Evolutionary conservation across 1,140 invertebrate genomes (phyloP), one percentile per base, ranked within the genome.

Genomic region (Bicyclus anynana): DNA sequence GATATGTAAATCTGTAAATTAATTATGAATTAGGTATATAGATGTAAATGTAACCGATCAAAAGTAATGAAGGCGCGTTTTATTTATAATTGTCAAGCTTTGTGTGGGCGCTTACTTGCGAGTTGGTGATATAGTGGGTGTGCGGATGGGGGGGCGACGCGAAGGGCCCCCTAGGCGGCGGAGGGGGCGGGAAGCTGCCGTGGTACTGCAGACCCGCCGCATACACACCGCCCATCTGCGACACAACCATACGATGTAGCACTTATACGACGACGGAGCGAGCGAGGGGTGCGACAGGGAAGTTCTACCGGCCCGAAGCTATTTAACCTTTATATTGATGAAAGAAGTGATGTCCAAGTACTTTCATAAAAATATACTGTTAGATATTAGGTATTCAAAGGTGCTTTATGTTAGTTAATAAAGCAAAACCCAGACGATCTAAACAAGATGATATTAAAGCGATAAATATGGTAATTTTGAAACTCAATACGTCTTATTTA

Each of bases 191-290:
- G 67, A 76, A 80, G 48, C 67, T 67, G 16, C 74, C 75, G 70
- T 74, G 69, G 62, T 80, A 82, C 69, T 72, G 77, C 59, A 84
- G 69, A 9, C 77, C 79, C 48, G 42, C 48, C 26, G 80, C 74
- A 74, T 84, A 84, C 73, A 84, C 74, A n/a, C 77, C 77, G 65
- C 78, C 80, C 83, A 86, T 82, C 81, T 86, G 62, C 18, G 26
- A 40, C 13, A 44, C 47, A 26, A 51, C 48, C 2, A 2, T 2
- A 16, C 21, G 14, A n/a, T 47, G 12, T 26, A 27, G 23, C 21
- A 2, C 23, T 20, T 1, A 23, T n/a, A 23, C 21, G 5, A 2
- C 12, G 44, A 47, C 44, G 44, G 2, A 29, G 16, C 18, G 16
- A n/a, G 9, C 29, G 53, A 33, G 21, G 51, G 44, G 23, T 47